Evolutionary conservation across 2,797 vertebrate species (phyloP).

Genomic region (Steatocranus sp.): DNA sequence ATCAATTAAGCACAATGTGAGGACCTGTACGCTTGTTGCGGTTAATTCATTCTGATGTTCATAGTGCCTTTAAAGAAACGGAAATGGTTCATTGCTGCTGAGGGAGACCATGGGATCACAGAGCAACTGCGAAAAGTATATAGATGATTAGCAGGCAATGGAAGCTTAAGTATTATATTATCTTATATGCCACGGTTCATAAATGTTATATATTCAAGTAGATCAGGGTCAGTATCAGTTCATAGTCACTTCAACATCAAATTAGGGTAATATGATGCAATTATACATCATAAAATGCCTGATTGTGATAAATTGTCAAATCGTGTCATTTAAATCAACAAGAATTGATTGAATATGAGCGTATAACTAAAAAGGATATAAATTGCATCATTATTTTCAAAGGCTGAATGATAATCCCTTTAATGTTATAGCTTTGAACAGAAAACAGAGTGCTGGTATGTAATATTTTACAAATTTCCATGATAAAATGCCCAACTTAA

Average conservation of each 20-base stretch:
- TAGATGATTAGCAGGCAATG: background rate
- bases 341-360: background rate
- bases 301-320: background rate
- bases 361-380: background rate
- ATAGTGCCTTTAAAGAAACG: background rate
- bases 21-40: constrained; percentile 4
- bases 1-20: constrained; percentile 26
- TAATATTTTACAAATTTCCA: background rate
- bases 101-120: background rate
- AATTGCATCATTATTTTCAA: background rate
- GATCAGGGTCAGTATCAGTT: background rate
- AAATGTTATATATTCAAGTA: background rate
- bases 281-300: background rate
- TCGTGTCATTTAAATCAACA: background rate
- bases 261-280: background rate
- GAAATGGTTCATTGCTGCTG: background rate
- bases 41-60: constrained; percentile 25
- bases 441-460: background rate
- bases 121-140: background rate
- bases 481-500: fast-evolving
- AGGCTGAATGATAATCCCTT: background rate
- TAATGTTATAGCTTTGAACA: background rate
- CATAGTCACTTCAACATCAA: background rate
- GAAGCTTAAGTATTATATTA: background rate
- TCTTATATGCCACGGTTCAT: background rate